A percentile compares a stretch with the other conserved stretches of the same genome.
phyloP scores from a whole-genome alignment of 2,888 invertebrate genomes.

The Furcula furcula region DNA sequence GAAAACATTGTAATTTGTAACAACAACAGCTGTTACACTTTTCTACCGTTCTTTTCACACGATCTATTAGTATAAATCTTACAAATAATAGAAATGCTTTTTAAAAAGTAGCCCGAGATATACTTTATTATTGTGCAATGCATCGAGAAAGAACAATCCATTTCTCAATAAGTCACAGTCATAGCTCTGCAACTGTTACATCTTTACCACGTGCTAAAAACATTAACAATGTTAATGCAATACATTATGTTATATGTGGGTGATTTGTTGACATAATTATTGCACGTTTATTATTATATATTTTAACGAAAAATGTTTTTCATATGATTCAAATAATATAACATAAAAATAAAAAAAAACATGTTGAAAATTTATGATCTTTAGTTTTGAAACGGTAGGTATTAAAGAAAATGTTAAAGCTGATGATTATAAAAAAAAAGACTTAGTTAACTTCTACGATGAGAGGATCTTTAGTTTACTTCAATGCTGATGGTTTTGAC shows the following conservation, averaged over 20 bases:
- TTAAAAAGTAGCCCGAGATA: neutral
- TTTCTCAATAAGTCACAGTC: neutral
- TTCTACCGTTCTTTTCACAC: too few relatives aligned
- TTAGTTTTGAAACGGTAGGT: too few relatives aligned
- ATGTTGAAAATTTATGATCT: too few relatives aligned
- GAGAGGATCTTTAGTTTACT: too few relatives aligned
- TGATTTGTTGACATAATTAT: slow-evolving; percentile 10
- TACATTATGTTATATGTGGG: slow-evolving; percentile 12
- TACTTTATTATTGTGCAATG: neutral
- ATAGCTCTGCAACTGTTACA: slow-evolving; percentile 2
- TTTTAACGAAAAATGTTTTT: slow-evolving; percentile 1
- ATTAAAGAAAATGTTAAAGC: too few relatives aligned
- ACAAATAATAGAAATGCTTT: too few relatives aligned
- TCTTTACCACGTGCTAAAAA: slow-evolving; percentile 9
- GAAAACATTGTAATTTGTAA: too few relatives aligned
- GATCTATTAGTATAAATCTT: too few relatives aligned
- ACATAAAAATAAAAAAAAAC: neutral
- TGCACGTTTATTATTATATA: slow-evolving; percentile 13
- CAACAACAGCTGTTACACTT: too few relatives aligned
- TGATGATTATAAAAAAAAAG: too few relatives aligned
- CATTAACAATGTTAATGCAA: slow-evolving; percentile 11
- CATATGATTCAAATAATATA: neutral
- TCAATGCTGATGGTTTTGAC: too few relatives aligned
- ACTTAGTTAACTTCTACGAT: too few relatives aligned
- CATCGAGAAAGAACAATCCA: neutral